Conservation (phyloP, 2,888 invertebrate species). For the Auanema sp. region DNA sequence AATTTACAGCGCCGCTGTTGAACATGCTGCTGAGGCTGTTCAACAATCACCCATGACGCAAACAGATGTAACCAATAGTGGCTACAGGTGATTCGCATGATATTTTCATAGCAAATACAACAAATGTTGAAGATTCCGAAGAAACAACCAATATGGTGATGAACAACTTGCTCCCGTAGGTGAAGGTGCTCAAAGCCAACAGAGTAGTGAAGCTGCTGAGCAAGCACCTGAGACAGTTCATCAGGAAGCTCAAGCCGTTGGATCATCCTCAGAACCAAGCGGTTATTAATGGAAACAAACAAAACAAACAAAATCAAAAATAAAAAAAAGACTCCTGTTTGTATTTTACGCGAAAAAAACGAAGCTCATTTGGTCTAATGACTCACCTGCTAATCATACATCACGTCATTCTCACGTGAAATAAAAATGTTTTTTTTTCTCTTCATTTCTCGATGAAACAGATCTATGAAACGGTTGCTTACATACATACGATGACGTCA, state of each 20-base stretch:
- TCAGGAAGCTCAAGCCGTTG: neutral
- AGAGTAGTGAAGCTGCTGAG: neutral
- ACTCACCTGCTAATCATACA: too few species aligned
- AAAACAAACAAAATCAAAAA: neutral
- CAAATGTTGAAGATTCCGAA: neutral
- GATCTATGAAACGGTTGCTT: too few species aligned
- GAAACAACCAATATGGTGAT: constrained; percentile 20
- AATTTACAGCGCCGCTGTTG: constrained; percentile 2
- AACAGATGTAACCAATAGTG: constrained; percentile 4
- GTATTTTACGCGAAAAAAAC: constrained; percentile 2
- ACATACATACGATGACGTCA: too few species aligned
- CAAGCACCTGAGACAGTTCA: constrained; percentile 5
- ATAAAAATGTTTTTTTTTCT: too few species aligned
- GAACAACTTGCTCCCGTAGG: constrained; percentile 14
- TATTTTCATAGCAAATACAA: neutral
- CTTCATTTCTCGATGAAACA: too few species aligned
- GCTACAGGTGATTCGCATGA: constrained; percentile 10
- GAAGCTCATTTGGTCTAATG: neutral
- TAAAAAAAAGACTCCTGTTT: constrained; percentile 1
- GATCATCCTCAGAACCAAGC: constrained; percentile 1
- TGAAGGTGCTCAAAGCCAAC: neutral
- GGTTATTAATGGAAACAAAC: constrained; percentile 4
- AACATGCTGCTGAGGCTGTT: neutral
- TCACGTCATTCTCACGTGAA: too few species aligned
- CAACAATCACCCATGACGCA: neutral